Conservation (phyloP, 2,797 vertebrate species). For the Pseudotriccus pelzelni region DNA sequence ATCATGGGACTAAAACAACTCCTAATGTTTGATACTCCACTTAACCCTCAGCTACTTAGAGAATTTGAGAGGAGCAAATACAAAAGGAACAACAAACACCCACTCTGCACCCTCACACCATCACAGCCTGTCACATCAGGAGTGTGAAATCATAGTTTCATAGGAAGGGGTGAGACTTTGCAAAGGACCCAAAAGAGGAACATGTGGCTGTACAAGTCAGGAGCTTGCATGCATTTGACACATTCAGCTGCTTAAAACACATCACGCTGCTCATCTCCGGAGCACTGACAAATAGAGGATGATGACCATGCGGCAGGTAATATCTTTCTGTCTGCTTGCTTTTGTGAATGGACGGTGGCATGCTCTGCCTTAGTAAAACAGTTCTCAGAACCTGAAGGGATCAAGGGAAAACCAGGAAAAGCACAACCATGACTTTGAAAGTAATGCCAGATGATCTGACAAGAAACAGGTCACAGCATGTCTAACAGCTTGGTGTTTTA, state of each 20-base stretch:
- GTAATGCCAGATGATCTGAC: background rate
- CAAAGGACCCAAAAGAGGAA: background rate
- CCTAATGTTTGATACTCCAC: slow-evolving; percentile 13
- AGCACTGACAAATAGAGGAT: background rate
- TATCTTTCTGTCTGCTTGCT: background rate
- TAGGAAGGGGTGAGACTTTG: background rate
- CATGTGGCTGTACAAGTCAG: fast-evolving
- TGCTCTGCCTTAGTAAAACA: background rate
- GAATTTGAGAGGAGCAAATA: background rate
- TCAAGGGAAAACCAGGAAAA: background rate
- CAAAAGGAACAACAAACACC: background rate
- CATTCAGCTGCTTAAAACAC: background rate
- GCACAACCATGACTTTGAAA: fast-evolving
- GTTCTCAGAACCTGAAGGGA: background rate
- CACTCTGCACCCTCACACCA: background rate
- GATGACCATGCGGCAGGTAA: background rate
- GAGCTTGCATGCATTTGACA: background rate
- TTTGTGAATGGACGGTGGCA: background rate
- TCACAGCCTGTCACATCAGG: background rate
- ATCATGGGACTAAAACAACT: background rate
- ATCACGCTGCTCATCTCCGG: background rate
- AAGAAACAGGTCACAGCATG: background rate
- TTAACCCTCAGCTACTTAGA: slow-evolving; percentile 8
- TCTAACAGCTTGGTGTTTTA: background rate
- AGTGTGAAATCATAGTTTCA: background rate